Conservation (phyloP, 2,113 vertebrate genomes). For the Martes martes region DNA sequence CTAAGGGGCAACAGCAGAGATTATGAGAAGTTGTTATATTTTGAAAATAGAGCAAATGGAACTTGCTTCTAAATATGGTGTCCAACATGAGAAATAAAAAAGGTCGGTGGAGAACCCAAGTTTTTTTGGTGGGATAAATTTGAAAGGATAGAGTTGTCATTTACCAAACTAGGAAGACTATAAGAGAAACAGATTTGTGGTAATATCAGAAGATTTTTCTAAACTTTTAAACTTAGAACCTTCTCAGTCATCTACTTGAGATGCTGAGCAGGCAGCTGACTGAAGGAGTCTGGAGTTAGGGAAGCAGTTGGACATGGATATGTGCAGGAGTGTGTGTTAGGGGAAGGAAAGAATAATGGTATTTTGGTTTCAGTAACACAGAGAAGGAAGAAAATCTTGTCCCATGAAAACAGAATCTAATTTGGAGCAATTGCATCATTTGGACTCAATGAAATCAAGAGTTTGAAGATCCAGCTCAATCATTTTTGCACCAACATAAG, state of each 20-base stretch:
- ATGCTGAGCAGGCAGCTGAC: not conserved
- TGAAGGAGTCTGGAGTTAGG: not conserved
- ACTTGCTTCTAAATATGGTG: not conserved
- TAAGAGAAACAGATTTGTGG: not conserved
- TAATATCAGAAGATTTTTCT: not conserved
- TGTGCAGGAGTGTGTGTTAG: not conserved
- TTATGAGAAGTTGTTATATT: not conserved
- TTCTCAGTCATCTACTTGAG: not conserved
- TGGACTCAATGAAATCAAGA: slow-evolving; percentile 19
- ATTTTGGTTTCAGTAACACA: not conserved
- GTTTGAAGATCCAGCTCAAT: not conserved
- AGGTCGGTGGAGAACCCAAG: not conserved
- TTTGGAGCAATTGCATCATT: not conserved
- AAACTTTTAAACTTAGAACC: not conserved
- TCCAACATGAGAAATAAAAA: not conserved
- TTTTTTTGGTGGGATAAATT: not conserved
- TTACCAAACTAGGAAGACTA: not conserved
- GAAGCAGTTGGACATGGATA: not conserved
- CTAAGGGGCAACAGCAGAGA: not conserved
- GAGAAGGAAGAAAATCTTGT: not conserved
- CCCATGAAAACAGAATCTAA: slow-evolving; percentile 10
- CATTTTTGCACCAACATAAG: not conserved
- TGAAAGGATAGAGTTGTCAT: not conserved
- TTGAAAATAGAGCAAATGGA: not conserved
- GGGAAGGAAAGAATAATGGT: not conserved